These are phyloP conservation scores for Chionoecetes opilio DNA, from an alignment of 1,140 invertebrate species.

Conservation along the genomic window DNA sequence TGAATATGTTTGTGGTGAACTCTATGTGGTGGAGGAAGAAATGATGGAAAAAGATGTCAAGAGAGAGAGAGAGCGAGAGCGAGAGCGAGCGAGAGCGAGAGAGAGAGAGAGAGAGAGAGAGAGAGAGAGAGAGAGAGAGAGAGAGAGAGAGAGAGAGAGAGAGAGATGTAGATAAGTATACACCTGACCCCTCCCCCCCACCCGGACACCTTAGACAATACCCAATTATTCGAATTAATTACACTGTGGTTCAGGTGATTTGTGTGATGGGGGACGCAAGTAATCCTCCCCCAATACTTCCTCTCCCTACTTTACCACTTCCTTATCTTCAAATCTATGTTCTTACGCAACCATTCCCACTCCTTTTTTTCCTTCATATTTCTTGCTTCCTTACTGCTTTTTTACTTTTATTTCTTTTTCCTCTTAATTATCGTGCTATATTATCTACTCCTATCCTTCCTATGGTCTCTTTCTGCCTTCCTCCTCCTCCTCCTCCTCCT, in stretches of 20 bases:
- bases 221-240: slow-evolving; percentile 13
- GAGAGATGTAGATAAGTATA: slow-evolving; percentile 33
- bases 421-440: neutral
- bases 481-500: neutral
- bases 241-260: slow-evolving; percentile 27
- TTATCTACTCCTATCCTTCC: neutral
- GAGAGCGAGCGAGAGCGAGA: slow-evolving; percentile 21
- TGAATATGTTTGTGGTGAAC: no score
- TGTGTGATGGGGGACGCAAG: neutral
- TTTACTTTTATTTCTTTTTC: neutral
- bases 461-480: neutral
- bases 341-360: neutral
- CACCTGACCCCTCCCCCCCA: neutral
- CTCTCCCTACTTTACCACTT: neutral
- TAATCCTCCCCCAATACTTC: neutral
- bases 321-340: neutral
- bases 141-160: slow-evolving; percentile 21
- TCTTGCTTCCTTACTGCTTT: no score
- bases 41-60: neutral
- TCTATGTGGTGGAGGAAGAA: no score
- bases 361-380: neutral
- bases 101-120: neutral
- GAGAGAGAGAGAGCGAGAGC: neutral
- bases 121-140: slow-evolving; percentile 21
- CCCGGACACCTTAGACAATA: slow-evolving; percentile 18